Percentiles rank a stretch among this genome's conserved stretches.
Evolutionary conservation across 1,140 invertebrate genomes (phyloP).

Genomic region (Anoplolepis gracilipes): DNA sequence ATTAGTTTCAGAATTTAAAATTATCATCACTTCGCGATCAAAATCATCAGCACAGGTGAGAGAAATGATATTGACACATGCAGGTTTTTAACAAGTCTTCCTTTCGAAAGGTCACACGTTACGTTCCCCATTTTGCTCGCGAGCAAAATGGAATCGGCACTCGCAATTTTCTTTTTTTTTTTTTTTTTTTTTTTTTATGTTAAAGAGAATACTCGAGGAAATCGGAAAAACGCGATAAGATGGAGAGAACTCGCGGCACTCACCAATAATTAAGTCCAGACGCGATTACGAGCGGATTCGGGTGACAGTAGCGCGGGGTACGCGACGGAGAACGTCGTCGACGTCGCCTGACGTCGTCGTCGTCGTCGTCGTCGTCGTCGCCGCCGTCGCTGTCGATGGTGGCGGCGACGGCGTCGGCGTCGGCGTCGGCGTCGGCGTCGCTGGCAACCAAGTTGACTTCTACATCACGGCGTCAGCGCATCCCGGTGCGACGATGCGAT

Average conservation of each 20-base stretch:
- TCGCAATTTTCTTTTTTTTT: neutral
- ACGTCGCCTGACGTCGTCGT: constrained; percentile 73
- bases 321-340: constrained; percentile 84
- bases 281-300: constrained; percentile 80
- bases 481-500: constrained; percentile 66
- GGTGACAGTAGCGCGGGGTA: constrained; percentile 80
- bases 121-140: neutral
- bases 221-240: constrained; percentile 1
- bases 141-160: neutral
- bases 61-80: neutral
- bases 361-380: constrained; percentile 70
- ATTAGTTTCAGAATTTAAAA: neutral
- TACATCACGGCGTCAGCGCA: constrained; percentile 75
- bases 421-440: constrained; percentile 61
- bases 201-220: neutral
- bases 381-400: constrained; percentile 21
- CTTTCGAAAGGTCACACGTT: neutral
- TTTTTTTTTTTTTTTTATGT: neutral
- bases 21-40: neutral
- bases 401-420: constrained; percentile 65
- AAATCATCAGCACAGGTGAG: neutral
- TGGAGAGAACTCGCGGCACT: constrained; percentile 73
- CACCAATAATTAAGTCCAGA: constrained; percentile 86
- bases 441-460: constrained; percentile 46
- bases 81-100: neutral